Percentiles rank a stretch among this genome's conserved stretches.
These are phyloP conservation scores for Anguilla anguilla DNA, from an alignment of 2,797 vertebrate genomes.

Conservation along the genomic window DNA sequence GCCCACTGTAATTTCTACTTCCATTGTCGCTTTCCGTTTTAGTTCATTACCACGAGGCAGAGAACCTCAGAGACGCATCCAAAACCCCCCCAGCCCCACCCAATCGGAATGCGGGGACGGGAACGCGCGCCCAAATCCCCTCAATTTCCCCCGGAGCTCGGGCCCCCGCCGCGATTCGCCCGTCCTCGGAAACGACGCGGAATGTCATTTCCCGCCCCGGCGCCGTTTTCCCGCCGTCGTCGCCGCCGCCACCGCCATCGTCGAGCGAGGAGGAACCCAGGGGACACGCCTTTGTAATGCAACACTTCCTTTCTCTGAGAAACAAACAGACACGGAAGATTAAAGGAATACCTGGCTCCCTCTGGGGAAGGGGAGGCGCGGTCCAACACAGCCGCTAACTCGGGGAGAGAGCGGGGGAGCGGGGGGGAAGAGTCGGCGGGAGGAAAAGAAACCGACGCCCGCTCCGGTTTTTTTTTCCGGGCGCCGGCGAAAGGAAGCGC, in stretches of 20 bases:
- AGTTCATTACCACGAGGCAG: conserved; percentile 44
- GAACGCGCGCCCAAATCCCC: not conserved
- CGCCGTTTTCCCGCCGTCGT: not conserved
- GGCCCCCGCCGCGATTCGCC: not conserved
- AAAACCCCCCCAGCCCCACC: no score
- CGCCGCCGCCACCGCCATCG: not conserved
- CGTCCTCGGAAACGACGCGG: not conserved
- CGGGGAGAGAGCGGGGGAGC: not conserved
- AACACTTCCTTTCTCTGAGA: not conserved
- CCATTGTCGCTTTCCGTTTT: conserved; percentile 55
- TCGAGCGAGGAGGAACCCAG: not conserved
- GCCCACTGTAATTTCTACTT: conserved; percentile 58
- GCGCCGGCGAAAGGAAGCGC: not conserved
- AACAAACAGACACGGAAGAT: not conserved
- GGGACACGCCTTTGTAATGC: not conserved
- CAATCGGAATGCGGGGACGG: not conserved
- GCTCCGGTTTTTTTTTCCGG: not conserved
- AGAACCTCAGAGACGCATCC: not conserved
- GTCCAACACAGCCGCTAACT: not conserved
- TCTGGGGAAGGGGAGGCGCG: not conserved
- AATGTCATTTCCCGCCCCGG: not conserved
- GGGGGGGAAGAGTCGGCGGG: not conserved
- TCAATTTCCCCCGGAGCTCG: not conserved
- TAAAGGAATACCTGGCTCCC: not conserved
- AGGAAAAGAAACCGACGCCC: not conserved